phyloP scores from a whole-genome alignment of 2,888 invertebrate species.

The Acanthosoma haemorrhoidale region DNA sequence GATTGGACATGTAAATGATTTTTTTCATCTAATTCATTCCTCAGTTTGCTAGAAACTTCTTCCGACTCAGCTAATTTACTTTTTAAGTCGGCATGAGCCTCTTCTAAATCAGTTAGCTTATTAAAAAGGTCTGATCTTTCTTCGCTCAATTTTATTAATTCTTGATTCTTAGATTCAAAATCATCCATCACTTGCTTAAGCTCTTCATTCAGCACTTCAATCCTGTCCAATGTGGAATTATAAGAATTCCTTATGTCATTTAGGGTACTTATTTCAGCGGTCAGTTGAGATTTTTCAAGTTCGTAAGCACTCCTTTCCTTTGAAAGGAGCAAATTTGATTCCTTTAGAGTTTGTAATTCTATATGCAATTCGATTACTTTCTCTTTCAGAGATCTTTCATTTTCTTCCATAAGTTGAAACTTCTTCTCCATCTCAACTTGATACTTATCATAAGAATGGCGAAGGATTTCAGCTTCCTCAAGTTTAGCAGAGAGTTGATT shows the following conservation, averaged over 20 bases:
- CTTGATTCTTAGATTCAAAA: conserved; percentile 33
- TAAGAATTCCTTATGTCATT: conserved; percentile 40
- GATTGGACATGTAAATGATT: conserved; percentile 26
- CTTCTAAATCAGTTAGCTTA: conserved; percentile 38
- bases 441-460: conserved; percentile 56
- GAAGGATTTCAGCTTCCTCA: conserved; percentile 54
- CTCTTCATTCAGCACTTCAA: conserved; percentile 36
- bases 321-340: conserved; percentile 28
- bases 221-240: conserved; percentile 36
- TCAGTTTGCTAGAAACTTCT: conserved; percentile 26
- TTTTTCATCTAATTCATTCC: conserved; percentile 30
- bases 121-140: conserved; percentile 38
- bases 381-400: conserved; percentile 31
- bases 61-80: conserved; percentile 31
- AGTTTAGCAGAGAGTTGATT: conserved; percentile 58
- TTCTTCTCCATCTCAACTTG: conserved; percentile 60
- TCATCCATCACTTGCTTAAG: conserved; percentile 36
- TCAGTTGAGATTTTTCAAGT: conserved; percentile 46
- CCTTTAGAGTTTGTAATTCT: conserved; percentile 29
- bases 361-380: conserved; percentile 22
- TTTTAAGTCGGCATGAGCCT: conserved; percentile 34
- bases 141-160: conserved; percentile 32
- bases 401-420: conserved; percentile 51
- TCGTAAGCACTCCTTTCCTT: conserved; percentile 21
- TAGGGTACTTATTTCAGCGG: conserved; percentile 47